Conservation (phyloP, 2,113 vertebrate genomes). For the Zootoca vivipara region DNA sequence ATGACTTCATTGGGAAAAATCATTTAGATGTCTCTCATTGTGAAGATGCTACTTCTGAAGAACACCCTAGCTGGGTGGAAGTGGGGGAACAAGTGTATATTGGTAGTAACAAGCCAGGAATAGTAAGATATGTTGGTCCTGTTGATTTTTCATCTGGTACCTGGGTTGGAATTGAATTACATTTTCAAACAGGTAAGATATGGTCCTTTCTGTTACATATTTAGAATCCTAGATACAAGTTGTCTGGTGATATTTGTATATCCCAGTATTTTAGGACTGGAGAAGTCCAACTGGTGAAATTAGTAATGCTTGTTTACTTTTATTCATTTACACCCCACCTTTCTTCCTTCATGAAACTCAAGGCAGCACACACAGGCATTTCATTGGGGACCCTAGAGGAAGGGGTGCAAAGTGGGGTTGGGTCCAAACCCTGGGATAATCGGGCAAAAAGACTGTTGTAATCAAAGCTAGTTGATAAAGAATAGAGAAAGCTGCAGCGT, state of each 20-base stretch:
- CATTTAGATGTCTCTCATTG: constrained; percentile 70
- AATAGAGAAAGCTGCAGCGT: not conserved
- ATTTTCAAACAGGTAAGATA: constrained; percentile 81
- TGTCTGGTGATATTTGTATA: not conserved
- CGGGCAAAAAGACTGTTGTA: not conserved
- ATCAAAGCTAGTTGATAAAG: not conserved
- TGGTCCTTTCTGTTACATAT: not conserved
- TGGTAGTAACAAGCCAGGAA: constrained; percentile 79
- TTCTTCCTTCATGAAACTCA: not conserved
- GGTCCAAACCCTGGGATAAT: too few relatives aligned
- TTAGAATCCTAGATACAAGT: not conserved
- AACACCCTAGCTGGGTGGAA: constrained; percentile 79
- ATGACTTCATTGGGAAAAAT: constrained; percentile 40
- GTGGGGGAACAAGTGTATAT: constrained; percentile 82
- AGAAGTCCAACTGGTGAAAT: not conserved
- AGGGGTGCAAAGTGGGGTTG: not conserved
- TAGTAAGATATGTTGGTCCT: constrained; percentile 79
- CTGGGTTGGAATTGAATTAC: constrained; percentile 85
- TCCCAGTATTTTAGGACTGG: not conserved
- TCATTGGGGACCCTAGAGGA: not conserved
- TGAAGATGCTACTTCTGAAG: constrained; percentile 72
- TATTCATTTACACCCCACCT: not conserved
- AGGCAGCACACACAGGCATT: not conserved
- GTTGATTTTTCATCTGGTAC: constrained; percentile 86
- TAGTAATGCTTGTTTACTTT: not conserved